Percentiles rank a stretch among this genome's conserved stretches.
Conservation (phyloP, 2,797 vertebrate genomes). For the Sebastes cheni region DNA sequence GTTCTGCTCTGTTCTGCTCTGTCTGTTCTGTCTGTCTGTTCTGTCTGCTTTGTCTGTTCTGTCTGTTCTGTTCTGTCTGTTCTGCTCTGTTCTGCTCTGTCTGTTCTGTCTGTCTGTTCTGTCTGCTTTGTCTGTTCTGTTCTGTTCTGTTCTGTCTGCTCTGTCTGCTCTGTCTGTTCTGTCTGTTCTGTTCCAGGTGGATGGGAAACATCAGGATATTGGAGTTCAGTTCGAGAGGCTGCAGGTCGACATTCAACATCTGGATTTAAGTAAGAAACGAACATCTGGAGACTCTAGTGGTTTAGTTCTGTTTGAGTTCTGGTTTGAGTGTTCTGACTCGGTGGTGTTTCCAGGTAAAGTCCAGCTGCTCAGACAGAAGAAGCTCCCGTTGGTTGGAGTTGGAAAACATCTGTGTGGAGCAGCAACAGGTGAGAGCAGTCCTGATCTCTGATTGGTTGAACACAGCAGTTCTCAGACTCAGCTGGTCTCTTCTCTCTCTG, state of each 20-base stretch:
- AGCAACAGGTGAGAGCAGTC: constrained; percentile 87
- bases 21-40: no score
- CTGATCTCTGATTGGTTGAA: neutral
- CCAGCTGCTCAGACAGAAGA: constrained; percentile 82
- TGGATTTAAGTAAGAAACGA: constrained; percentile 87
- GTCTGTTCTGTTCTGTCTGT: neutral
- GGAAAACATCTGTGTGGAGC: constrained; percentile 96
- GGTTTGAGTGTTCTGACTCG: neutral
- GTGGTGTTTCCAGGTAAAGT: constrained; percentile 82
- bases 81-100: no score
- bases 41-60: no score
- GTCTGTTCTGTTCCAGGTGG: constrained; percentile 82
- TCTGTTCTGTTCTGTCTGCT: no score
- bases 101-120: neutral
- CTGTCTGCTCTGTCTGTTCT: no score
- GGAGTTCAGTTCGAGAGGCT: constrained; percentile 89
- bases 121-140: no score
- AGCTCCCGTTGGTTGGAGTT: constrained; percentile 88
- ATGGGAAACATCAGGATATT: constrained; percentile 90
- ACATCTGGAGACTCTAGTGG: neutral
- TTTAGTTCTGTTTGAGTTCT: neutral
- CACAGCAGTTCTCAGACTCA: neutral
- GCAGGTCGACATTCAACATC: constrained; percentile 95
- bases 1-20: no score
- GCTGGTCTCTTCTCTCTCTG: neutral